phyloP scores from a whole-genome alignment of 2,113 vertebrate genomes.

The Terrapene triunguis region DNA sequence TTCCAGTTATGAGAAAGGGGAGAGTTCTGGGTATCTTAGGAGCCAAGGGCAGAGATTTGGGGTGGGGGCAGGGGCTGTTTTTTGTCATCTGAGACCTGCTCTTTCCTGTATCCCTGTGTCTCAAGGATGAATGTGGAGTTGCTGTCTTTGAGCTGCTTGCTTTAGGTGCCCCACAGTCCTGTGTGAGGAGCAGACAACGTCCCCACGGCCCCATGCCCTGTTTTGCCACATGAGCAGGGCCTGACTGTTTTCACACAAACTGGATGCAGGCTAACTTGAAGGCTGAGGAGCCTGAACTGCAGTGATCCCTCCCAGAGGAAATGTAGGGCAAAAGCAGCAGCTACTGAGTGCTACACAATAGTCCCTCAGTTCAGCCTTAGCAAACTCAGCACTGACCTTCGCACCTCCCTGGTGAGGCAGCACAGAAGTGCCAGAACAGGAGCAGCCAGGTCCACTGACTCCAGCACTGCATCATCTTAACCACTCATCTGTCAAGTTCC shows the following conservation, averaged over 20 bases:
- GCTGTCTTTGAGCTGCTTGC: not conserved
- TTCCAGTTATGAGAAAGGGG: not conserved
- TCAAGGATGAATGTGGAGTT: not conserved
- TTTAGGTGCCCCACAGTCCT: not conserved
- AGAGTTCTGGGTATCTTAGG: not conserved
- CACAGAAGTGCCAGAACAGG: constrained; percentile 14
- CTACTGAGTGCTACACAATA: not conserved
- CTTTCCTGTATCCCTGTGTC: not conserved
- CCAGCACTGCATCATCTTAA: not conserved
- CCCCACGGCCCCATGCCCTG: fast-evolving
- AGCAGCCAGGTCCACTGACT: not conserved
- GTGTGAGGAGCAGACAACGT: not conserved
- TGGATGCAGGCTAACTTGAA: not conserved
- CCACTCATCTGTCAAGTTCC: not conserved
- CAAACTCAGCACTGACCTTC: constrained; percentile 2
- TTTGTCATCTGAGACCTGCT: not conserved
- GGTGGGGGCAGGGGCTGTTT: not conserved
- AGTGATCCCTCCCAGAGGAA: not conserved
- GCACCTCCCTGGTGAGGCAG: not conserved
- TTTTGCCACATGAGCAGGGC: not conserved
- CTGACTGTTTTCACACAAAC: constrained; percentile 5
- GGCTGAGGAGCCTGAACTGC: not conserved
- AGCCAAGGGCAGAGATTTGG: fast-evolving
- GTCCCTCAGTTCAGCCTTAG: not conserved
- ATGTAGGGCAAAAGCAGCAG: not conserved